These are phyloP conservation scores for Empis stercorea DNA, from an alignment of 2,888 invertebrate species.

Conservation along the genomic window DNA sequence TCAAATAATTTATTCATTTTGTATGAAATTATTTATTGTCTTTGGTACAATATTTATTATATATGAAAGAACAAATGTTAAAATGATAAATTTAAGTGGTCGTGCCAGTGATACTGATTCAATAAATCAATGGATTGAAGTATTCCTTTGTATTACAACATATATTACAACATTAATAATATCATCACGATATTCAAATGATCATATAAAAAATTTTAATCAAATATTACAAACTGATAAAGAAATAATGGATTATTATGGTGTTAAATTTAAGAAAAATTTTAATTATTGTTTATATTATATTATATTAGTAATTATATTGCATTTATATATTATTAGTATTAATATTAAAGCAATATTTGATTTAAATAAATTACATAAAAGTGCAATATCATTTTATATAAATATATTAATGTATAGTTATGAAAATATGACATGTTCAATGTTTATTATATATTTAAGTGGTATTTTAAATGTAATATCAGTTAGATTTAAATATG, in stretches of 20 bases:
- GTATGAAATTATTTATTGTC: constrained; percentile 22
- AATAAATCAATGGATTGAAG: constrained; percentile 29
- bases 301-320: constrained; percentile 19
- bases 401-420: neutral
- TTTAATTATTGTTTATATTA: constrained; percentile 22
- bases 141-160: constrained; percentile 24
- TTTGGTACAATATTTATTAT: constrained; percentile 23
- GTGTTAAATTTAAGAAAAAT: constrained; percentile 18
- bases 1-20: constrained; percentile 23
- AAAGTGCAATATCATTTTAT: neutral
- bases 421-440: constrained; percentile 22
- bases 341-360: constrained; percentile 15
- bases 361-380: constrained; percentile 20
- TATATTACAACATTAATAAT: constrained; percentile 23
- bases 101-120: constrained; percentile 23
- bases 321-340: constrained; percentile 24
- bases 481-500: constrained; percentile 24
- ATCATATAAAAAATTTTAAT: constrained; percentile 24
- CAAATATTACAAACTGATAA: constrained; percentile 26
- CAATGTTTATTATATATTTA: constrained; percentile 25
- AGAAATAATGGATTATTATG: constrained; percentile 23
- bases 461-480: constrained; percentile 24
- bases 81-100: constrained; percentile 19
- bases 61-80: constrained; percentile 21
- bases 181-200: constrained; percentile 22